Conservation (phyloP, 2,113 vertebrate species). For the Pimephales promelas region DNA sequence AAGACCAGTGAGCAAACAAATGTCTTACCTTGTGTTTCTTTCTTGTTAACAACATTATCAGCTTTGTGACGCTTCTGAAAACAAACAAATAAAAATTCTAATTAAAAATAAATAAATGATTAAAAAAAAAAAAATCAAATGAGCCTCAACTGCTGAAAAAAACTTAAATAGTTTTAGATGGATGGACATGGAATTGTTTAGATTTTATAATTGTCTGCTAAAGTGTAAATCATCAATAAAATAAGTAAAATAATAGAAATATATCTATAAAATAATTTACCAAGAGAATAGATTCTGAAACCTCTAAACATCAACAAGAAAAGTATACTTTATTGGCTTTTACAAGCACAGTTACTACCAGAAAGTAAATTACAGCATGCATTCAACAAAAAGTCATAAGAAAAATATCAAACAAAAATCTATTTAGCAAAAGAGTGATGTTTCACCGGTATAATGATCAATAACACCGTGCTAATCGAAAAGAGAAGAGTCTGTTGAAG, state of each 20-base stretch:
- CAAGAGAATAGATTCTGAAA: no score
- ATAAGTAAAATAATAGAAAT: no score
- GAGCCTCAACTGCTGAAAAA: neutral
- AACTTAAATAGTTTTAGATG: neutral
- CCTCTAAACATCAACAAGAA: neutral
- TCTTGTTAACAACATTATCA: constrained; percentile 93
- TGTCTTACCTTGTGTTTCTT: constrained; percentile 92
- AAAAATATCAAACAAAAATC: neutral
- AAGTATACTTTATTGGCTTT: neutral
- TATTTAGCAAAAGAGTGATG: neutral
- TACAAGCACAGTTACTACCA: neutral
- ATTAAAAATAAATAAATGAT: no score
- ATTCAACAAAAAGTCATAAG: neutral
- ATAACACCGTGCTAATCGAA: neutral
- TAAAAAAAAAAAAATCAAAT: neutral
- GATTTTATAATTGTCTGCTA: neutral
- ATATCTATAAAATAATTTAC: no score
- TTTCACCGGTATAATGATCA: neutral
- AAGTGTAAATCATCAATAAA: no score
- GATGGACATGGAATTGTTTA: neutral
- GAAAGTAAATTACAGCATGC: neutral
- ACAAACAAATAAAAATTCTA: neutral
- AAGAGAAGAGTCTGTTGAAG: neutral
- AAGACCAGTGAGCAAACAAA: neutral
- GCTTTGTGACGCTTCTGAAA: constrained; percentile 96